Evolutionary conservation across 92 coral and sea anemone genomes (phyloP).

Genomic region (Heliopora coerulea): DNA sequence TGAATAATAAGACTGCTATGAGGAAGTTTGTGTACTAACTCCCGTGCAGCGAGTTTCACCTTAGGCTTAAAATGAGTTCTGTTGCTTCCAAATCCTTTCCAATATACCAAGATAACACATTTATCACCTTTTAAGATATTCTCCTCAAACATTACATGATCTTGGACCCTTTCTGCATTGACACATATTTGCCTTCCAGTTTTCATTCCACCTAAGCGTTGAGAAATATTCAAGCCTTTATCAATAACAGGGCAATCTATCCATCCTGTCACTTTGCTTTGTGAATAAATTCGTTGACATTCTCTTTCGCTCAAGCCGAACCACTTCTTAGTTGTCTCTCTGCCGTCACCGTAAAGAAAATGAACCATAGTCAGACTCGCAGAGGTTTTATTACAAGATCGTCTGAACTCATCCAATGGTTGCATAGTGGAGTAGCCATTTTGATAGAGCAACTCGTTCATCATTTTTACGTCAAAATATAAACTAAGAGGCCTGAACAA

Average conservation of each 20-base stretch:
- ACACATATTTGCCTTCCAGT: conserved; percentile 83
- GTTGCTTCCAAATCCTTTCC: conserved; percentile 86
- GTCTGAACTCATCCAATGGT: conserved; percentile 63
- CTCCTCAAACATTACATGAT: conserved; percentile 58
- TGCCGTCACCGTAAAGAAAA: conserved; percentile 67
- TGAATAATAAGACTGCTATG: conserved; percentile 64
- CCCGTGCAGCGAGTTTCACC: conserved; percentile 60
- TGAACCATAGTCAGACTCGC: conserved; percentile 69
- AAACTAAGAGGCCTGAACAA: conserved; percentile 74
- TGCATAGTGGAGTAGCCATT: conserved; percentile 64
- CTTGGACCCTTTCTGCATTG: conserved; percentile 71
- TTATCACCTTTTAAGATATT: conserved; percentile 57
- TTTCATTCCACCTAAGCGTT: conserved; percentile 61
- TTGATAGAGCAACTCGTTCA: conserved; percentile 67
- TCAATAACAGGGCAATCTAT: conserved; percentile 83
- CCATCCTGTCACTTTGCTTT: conserved; percentile 61
- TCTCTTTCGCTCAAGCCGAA: conserved; percentile 57
- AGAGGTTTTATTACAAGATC: conserved; percentile 52
- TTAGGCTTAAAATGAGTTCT: conserved; percentile 78
- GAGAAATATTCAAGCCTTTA: conserved; percentile 70
- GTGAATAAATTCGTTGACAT: conserved; percentile 41
- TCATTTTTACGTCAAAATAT: conserved; percentile 70
- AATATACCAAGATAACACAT: conserved; percentile 80
- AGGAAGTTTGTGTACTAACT: conserved; percentile 62
- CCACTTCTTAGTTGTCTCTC: conserved; percentile 70